Percentiles rank a stretch among this genome's conserved stretches.
These are phyloP conservation scores for Monopis laevigella DNA, from an alignment of 2,888 invertebrate species.

Conservation along the genomic window DNA sequence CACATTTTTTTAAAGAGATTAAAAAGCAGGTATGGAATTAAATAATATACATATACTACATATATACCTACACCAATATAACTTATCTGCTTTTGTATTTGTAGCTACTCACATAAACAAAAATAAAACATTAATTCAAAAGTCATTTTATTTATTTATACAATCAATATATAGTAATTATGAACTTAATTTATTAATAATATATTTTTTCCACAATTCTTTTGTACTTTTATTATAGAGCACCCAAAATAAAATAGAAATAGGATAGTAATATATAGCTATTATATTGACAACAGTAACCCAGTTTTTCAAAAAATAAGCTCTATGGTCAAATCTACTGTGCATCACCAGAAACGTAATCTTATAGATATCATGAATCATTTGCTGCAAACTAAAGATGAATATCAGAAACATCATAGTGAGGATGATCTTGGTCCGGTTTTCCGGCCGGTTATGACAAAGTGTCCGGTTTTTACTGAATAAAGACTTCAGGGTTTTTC, in stretches of 20 bases:
- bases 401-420: constrained; percentile 43
- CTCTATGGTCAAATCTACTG: constrained; percentile 18
- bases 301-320: constrained; percentile 17
- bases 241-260: constrained; percentile 47
- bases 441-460: constrained; percentile 24
- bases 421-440: constrained; percentile 29
- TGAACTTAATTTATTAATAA: constrained; percentile 1
- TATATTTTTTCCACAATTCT: constrained; percentile 31
- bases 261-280: constrained; percentile 40
- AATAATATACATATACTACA: too few relatives aligned
- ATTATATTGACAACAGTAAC: constrained; percentile 26
- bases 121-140: background rate
- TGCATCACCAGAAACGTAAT: constrained; percentile 26
- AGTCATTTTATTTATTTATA: background rate
- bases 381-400: constrained; percentile 44
- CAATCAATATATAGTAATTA: background rate
- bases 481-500: constrained; percentile 32
- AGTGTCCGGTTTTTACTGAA: constrained; percentile 24
- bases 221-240: constrained; percentile 46
- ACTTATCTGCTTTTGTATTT: too few relatives aligned
- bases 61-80: too few relatives aligned
- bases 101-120: too few relatives aligned
- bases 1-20: too few relatives aligned
- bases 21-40: too few relatives aligned
- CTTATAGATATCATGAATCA: constrained; percentile 35